phyloP scores from a whole-genome alignment of 1,140 invertebrate species.

The Potamilus streckersoni region DNA sequence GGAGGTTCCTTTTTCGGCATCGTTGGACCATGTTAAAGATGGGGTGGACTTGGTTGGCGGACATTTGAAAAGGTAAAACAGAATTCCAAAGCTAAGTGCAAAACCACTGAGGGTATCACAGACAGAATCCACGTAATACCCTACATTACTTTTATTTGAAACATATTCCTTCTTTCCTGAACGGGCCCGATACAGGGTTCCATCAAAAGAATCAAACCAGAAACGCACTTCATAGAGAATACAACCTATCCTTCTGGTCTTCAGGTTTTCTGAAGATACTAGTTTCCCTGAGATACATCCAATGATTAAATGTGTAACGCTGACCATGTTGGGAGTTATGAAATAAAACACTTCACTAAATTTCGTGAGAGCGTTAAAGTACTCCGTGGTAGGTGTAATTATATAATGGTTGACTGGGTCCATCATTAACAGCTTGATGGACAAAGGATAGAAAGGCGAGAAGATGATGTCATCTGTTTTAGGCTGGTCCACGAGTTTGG shows the following conservation, averaged over 20 bases:
- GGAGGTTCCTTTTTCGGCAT: slow-evolving; percentile 5
- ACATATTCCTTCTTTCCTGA: slow-evolving; percentile 46
- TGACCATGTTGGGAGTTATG: slow-evolving; percentile 63
- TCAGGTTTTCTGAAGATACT: slow-evolving; percentile 53
- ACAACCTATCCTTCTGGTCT: slow-evolving; percentile 54
- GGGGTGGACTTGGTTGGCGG: slow-evolving; percentile 32
- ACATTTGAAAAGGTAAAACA: slow-evolving; percentile 51
- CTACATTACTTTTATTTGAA: slow-evolving; percentile 53
- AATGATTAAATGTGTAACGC: slow-evolving; percentile 53
- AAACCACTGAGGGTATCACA: slow-evolving; percentile 56
- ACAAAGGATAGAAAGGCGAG: slow-evolving; percentile 57
- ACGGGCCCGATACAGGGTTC: slow-evolving; percentile 58
- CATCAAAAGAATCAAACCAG: slow-evolving; percentile 62
- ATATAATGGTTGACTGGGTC: slow-evolving; percentile 60
- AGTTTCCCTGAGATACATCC: slow-evolving; percentile 56
- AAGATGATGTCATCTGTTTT: slow-evolving; percentile 32
- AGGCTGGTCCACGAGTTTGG: slow-evolving; percentile 46
- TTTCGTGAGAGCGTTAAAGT: slow-evolving; percentile 53
- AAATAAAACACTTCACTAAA: slow-evolving; percentile 62
- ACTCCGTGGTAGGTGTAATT: slow-evolving; percentile 56
- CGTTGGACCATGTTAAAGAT: slow-evolving; percentile 16
- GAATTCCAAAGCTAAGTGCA: slow-evolving; percentile 46
- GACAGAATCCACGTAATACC: slow-evolving; percentile 59
- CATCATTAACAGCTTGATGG: slow-evolving; percentile 62
- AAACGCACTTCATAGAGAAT: slow-evolving; percentile 56